These are phyloP conservation scores for Drosophila lacteicornis DNA, from an alignment of 1,140 invertebrate species.

Conservation along the genomic window DNA sequence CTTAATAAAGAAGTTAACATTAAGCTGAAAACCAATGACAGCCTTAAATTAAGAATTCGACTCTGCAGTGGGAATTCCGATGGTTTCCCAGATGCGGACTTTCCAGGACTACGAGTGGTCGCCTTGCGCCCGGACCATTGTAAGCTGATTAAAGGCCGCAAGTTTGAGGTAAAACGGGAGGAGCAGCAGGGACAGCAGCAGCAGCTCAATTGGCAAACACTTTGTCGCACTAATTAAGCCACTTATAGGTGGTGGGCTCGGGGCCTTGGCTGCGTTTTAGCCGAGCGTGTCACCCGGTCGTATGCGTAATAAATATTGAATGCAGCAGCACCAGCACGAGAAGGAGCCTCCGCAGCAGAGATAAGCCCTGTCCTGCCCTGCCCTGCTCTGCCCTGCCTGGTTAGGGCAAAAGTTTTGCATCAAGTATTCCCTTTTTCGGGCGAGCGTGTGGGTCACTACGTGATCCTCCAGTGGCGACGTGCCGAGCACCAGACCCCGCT, in stretches of 20 bases:
- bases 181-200: neutral
- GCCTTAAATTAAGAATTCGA: neutral
- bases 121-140: neutral
- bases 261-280: conserved; percentile 36
- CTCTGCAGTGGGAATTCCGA: no score
- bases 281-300: conserved; percentile 36
- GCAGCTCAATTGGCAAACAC: conserved; percentile 62
- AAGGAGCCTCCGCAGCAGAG: conserved; percentile 10
- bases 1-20: no score
- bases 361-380: conserved; percentile 20
- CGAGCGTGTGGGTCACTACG: conserved; percentile 50
- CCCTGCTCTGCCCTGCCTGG: conserved; percentile 2
- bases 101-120: neutral
- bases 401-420: conserved; percentile 59
- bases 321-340: conserved; percentile 19
- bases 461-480: conserved; percentile 56
- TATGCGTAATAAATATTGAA: conserved; percentile 72
- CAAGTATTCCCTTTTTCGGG: conserved; percentile 62
- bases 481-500: conserved; percentile 30
- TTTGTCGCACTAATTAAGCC: conserved; percentile 75
- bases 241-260: conserved; percentile 46
- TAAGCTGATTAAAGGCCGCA: conserved; percentile 60
- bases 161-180: conserved; percentile 15
- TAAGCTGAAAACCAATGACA: neutral
- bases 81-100: neutral